Evolutionary conservation across 2,113 vertebrate genomes (phyloP).

Genomic region (Thryonomys swinderianus): DNA sequence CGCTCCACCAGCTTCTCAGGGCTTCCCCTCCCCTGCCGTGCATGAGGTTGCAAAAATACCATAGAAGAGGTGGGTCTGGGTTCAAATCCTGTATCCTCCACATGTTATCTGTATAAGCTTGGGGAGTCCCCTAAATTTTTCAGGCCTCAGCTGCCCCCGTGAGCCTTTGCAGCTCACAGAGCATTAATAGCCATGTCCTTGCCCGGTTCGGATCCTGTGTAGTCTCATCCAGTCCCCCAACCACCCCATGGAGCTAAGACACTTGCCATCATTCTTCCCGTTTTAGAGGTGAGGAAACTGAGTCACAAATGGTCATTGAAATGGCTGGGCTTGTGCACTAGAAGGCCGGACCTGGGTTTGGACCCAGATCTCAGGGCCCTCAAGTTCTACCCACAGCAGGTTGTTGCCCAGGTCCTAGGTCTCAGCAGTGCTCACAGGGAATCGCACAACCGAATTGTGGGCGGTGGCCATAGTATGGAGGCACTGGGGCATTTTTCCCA

Average conservation of each 20-base stretch:
- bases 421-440: background rate
- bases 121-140: background rate
- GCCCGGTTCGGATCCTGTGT: background rate
- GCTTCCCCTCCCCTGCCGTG: background rate
- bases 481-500: background rate
- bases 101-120: too few relatives aligned
- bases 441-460: background rate
- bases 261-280: background rate
- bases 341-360: background rate
- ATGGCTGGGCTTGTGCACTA: background rate
- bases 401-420: background rate
- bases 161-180: accelerated
- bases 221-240: background rate
- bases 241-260: background rate
- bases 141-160: background rate
- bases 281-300: background rate
- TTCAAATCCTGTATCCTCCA: background rate
- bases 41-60: background rate
- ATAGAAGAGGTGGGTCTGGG: background rate
- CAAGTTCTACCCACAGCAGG: background rate
- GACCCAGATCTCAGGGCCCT: background rate
- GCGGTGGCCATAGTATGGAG: background rate
- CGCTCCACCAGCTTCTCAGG: background rate
- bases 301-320: background rate
- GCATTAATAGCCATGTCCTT: background rate